Base-by-base conservation (phyloP, 1,140 invertebrate species). In the Ostrea denselamellosa region DNA sequence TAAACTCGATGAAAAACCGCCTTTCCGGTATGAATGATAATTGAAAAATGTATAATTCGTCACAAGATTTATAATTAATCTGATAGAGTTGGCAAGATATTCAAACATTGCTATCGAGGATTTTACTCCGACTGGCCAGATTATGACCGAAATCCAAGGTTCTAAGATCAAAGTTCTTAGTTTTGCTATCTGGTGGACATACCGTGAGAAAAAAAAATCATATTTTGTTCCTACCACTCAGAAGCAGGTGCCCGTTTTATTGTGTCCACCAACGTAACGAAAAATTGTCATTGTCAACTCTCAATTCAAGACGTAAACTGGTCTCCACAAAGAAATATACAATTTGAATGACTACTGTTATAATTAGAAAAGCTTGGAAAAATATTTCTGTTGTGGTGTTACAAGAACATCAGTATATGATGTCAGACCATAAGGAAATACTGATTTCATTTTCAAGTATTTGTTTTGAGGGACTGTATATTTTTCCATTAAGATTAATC, bases 31-130 rank as follows among this genome's bases (percentile, higher is more conserved):
- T 77, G 68, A 77, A 77, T 28, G 68, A 77, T 77, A 77, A 77
- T 77, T 77, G 68, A 77, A 77, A 77, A 77, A 77, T 77, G 68
- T 77, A 28, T 44, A 77, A 77, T 77, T 77, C 68, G 68, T 77
- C 68, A 14, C 68, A 22, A 9, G 68, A 77, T 77, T 77, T 77
- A 77, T 77, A 77, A 77, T 77, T 77, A 77, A 77, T 77, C 68
- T 77, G 68, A 28, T 34, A 77, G 68, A 77, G 68, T 77, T 77
- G 28, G 68, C 28, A 22, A 77, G 68, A 77, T 14, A 77, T 77
- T 77, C 68, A 77, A 25, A 77, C 22, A 12, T 77, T 77, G 9
- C 22, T 77, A 77, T 77, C 68, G 14, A 25, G 68, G 68, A 12
- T 77, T 77, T 77, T 77, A 77, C 68, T 77, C 25, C 25, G 68